phyloP scores from a whole-genome alignment of 2,113 vertebrate species.

The Rhinopomastus cyanomelas region DNA sequence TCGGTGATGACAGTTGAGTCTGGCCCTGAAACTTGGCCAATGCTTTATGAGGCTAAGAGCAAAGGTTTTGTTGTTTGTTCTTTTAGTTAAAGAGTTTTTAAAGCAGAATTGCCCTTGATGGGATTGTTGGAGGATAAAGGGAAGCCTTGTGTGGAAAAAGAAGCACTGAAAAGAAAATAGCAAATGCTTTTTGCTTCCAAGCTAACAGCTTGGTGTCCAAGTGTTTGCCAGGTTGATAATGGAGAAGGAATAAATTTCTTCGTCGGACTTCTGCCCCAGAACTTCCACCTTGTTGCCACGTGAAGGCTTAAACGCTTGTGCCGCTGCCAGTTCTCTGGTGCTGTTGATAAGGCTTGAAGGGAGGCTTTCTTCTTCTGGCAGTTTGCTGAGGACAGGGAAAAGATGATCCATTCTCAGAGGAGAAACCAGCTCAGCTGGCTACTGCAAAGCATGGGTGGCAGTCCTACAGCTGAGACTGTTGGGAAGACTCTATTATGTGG shows the following conservation, averaged over 20 bases:
- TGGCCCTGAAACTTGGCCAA: slow-evolving; percentile 42
- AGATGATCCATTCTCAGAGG: background rate
- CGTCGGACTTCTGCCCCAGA: background rate
- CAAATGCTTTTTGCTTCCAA: background rate
- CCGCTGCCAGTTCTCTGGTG: background rate
- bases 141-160: background rate
- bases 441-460: background rate
- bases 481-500: background rate
- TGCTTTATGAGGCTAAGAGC: background rate
- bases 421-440: background rate
- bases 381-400: background rate
- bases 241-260: background rate
- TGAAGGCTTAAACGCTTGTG: background rate
- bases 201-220: background rate
- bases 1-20: background rate
- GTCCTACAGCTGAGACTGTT: background rate
- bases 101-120: background rate
- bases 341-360: background rate
- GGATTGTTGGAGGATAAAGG: background rate
- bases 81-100: background rate
- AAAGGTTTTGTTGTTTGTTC: slow-evolving; percentile 39
- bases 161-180: background rate
- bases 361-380: background rate
- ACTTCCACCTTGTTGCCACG: background rate
- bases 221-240: background rate